These are phyloP conservation scores for Vidua macroura DNA, from an alignment of 2,113 vertebrate species.

Conservation along the genomic window DNA sequence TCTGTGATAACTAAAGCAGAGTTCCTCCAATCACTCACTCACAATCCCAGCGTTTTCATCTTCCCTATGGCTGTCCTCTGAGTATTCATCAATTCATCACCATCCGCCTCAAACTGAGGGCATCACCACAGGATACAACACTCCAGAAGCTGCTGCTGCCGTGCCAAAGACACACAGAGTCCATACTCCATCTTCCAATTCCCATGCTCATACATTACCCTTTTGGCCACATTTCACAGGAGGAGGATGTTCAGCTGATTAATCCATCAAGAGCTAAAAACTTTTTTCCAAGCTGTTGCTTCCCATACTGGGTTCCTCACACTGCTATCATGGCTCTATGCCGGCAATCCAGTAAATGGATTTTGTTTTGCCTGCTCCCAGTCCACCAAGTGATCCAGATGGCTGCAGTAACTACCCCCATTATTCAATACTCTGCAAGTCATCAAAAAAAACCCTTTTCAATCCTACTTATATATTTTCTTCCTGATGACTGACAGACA, in stretches of 20 bases:
- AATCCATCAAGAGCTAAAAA: constrained; percentile 46
- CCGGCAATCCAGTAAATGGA: neutral
- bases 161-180: neutral
- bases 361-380: constrained; percentile 20
- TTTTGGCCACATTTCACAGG: constrained; percentile 27
- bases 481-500: neutral
- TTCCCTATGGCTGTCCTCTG: neutral
- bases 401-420: neutral
- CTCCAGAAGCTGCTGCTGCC: constrained; percentile 17
- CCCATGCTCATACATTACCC: constrained; percentile 25
- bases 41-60: neutral
- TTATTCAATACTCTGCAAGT: neutral
- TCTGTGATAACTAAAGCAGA: constrained; percentile 16
- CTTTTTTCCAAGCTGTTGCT: constrained; percentile 42
- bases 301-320: neutral
- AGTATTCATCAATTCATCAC: constrained; percentile 29
- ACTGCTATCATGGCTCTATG: neutral
- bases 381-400: neutral
- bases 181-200: constrained; percentile 27
- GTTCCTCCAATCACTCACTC: constrained; percentile 37
- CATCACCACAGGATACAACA: constrained; percentile 19
- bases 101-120: constrained; percentile 2
- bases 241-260: constrained; percentile 14
- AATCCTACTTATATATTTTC: neutral
- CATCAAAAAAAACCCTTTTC: neutral